These are phyloP conservation scores for Chaenodraco wilsoni DNA, from an alignment of 2,797 vertebrate genomes.

Conservation along the genomic window DNA sequence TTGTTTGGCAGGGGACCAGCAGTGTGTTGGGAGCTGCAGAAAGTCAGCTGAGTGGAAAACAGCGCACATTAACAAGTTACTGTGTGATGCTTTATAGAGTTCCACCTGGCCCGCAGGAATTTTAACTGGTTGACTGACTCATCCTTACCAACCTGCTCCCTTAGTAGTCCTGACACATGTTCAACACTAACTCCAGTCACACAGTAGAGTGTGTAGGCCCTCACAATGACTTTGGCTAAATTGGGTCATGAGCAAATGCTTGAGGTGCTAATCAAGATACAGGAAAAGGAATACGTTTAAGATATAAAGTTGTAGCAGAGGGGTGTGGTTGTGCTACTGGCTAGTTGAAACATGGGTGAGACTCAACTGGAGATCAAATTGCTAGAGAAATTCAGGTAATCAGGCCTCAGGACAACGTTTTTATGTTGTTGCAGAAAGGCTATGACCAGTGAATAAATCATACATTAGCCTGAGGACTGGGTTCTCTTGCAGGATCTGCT, in stretches of 20 bases:
- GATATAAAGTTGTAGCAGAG: no score
- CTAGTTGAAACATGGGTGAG: no score
- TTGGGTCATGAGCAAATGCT: background rate
- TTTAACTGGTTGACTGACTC: conserved; percentile 50
- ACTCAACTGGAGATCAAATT: no score
- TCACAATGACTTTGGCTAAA: background rate
- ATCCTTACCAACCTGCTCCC: conserved; percentile 26
- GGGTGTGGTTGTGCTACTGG: no score
- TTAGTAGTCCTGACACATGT: conserved; percentile 23
- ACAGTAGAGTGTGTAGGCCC: background rate
- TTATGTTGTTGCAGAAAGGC: no score
- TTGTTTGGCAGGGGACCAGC: background rate
- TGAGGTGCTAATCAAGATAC: background rate
- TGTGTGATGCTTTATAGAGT: conserved; percentile 47
- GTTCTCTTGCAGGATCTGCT: no score
- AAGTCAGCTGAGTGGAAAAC: conserved; percentile 41
- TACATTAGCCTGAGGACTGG: no score
- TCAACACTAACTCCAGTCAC: conserved; percentile 1
- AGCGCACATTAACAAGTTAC: conserved; percentile 32
- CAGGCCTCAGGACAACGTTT: no score
- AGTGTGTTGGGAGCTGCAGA: conserved; percentile 2
- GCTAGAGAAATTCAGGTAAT: no score
- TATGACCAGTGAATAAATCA: no score
- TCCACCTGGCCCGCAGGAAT: conserved; percentile 66
- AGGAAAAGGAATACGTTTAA: background rate